Base-by-base conservation (phyloP, 2,113 vertebrate species). In the Alouatta palliata region DNA sequence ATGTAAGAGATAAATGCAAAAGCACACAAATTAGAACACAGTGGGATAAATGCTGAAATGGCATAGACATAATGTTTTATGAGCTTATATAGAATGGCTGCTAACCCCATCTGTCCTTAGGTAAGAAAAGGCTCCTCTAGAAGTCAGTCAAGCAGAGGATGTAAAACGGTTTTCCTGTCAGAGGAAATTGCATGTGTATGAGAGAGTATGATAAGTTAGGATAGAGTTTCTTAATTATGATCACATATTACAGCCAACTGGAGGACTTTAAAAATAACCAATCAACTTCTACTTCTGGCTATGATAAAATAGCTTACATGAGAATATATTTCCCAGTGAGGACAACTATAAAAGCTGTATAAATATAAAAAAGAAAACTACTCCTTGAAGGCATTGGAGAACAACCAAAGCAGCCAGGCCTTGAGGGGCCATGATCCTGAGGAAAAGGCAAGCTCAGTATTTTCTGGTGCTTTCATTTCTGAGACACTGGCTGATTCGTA, bases 381-480 rank as follows among this genome's bases (percentile, higher is more conserved):
- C 30, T 91, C 30, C 45, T 87, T 35, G 21, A 92, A 83, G 47
- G 21, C 27, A 40, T 6, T 68, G 12, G 43, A 37, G 23, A 94
- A 40, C 49, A 86, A 56, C 1, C 30, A 76, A 73, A 87, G 27
- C 37, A 85, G 4, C 5, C 16, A 81, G 68, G 37, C 2, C 20
- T 64, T 79, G 25, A 89, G 64, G 45, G 23, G 6, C n/a, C 23
- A 54, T 58, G 19, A 58, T 52, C 21, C 47, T 45, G n/a, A 37
- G 30, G 16, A 61, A 90, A 93, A 83, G 10, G 61, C 4, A 37
- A 77, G 45, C 7, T 73, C 11, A 79, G 5, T 68, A 93, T 86
- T 58, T 79, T 73, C 64, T 97, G 13, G 82, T 73, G 37, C 0
- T 45, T 96, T 96, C 70, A 56, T 96, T 94, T 43, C 70, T 40